phyloP scores from a whole-genome alignment of 2,797 vertebrate species.

The Sternotherus odoratus region DNA sequence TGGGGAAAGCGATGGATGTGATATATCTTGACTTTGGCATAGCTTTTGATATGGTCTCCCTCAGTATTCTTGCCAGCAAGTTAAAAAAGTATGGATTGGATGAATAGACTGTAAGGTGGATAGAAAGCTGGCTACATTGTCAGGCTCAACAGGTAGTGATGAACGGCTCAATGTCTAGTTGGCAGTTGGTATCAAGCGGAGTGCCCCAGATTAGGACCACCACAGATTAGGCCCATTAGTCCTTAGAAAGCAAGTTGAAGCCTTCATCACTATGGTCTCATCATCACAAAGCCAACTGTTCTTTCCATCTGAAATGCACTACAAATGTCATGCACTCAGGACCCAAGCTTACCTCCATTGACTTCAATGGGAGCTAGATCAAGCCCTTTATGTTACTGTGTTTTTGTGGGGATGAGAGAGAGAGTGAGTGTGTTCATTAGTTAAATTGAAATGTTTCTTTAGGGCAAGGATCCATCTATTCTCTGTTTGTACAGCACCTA shows the following conservation, averaged over 20 bases:
- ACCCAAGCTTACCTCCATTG: neutral
- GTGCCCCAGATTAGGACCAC: too few relatives aligned
- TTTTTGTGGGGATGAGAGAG: neutral
- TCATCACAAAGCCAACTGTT: neutral
- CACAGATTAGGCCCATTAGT: neutral
- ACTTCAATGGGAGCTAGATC: neutral
- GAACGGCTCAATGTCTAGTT: too few relatives aligned
- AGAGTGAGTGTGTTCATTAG: neutral
- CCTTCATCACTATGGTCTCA: neutral
- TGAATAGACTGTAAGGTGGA: too few relatives aligned
- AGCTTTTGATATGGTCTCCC: too few relatives aligned
- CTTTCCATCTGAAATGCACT: neutral
- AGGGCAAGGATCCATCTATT: neutral
- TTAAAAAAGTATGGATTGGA: too few relatives aligned
- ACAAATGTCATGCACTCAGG: accelerated
- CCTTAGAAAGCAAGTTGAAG: neutral
- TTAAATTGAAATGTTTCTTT: neutral
- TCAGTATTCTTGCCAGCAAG: too few relatives aligned
- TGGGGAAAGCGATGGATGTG: too few relatives aligned
- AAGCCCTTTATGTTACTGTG: neutral
- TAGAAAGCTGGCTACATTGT: too few relatives aligned
- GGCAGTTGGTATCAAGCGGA: too few relatives aligned
- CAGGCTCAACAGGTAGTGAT: too few relatives aligned
- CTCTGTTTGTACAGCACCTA: neutral
- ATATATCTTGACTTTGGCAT: too few relatives aligned